Evolutionary conservation across 2,888 invertebrate species (phyloP).

Genomic region (Stenotaenia linearis): DNA sequence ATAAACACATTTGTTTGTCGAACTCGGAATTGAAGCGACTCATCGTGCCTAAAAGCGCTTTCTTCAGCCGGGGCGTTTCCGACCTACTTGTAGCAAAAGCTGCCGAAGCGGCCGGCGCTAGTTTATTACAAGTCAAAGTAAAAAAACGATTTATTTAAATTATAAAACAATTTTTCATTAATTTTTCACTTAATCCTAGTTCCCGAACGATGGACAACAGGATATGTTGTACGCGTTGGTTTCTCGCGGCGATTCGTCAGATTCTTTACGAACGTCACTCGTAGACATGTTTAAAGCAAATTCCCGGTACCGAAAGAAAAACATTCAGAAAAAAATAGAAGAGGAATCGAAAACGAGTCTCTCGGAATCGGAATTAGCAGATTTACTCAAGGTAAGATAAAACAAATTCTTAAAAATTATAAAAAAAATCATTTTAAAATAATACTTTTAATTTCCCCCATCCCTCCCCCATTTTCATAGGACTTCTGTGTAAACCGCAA

Average conservation of each 20-base stretch:
- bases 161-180: neutral
- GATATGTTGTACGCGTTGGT: neutral
- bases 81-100: conserved; percentile 31
- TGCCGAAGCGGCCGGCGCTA: neutral
- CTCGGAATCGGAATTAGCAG: neutral
- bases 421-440: neutral
- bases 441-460: neutral
- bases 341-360: neutral
- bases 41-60: conserved; percentile 30
- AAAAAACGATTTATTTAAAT: neutral
- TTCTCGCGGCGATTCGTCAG: neutral
- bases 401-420: neutral
- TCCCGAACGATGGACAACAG: neutral
- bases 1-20: neutral
- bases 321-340: neutral
- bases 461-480: neutral
- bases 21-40: conserved; percentile 27
- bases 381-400: neutral
- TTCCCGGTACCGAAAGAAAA: neutral
- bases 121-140: neutral
- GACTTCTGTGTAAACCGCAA: neutral
- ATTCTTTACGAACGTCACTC: neutral
- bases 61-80: conserved; percentile 32
- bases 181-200: neutral
- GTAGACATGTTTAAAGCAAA: neutral